phyloP scores from a whole-genome alignment of 2,113 vertebrate genomes.

The Scomber colias region DNA sequence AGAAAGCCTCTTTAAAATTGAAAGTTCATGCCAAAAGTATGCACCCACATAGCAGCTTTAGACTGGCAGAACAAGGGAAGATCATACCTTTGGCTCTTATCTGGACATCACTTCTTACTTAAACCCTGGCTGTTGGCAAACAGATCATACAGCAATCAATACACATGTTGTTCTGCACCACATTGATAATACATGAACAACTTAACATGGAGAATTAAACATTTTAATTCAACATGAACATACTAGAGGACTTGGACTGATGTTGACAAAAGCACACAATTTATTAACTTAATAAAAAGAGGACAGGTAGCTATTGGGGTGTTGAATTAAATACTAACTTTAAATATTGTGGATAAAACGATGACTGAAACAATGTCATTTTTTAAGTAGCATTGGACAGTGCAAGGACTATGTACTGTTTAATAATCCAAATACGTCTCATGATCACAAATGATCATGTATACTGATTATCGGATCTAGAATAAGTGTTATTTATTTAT shows the following conservation, averaged over 20 bases:
- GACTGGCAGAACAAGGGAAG: constrained; percentile 9
- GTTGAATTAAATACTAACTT: background rate
- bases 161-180: too few relatives aligned
- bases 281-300: background rate
- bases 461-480: background rate
- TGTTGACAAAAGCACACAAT: too few relatives aligned
- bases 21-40: background rate
- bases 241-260: background rate
- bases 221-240: too few relatives aligned
- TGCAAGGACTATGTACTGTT: background rate
- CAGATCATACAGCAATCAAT: too few relatives aligned
- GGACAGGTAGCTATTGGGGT: background rate
- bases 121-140: too few relatives aligned
- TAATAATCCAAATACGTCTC: background rate
- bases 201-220: too few relatives aligned
- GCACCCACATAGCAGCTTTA: constrained; percentile 15
- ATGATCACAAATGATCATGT: background rate
- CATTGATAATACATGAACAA: too few relatives aligned
- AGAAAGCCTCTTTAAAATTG: background rate
- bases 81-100: background rate
- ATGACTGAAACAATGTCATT: too few relatives aligned
- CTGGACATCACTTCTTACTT: background rate
- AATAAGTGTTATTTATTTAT: background rate
- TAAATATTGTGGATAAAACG: background rate
- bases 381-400: background rate